A percentile compares a stretch with the other conserved stretches of the same genome.
phyloP scores from a whole-genome alignment of 1,140 invertebrate genomes.

The Plutomurus gul region DNA sequence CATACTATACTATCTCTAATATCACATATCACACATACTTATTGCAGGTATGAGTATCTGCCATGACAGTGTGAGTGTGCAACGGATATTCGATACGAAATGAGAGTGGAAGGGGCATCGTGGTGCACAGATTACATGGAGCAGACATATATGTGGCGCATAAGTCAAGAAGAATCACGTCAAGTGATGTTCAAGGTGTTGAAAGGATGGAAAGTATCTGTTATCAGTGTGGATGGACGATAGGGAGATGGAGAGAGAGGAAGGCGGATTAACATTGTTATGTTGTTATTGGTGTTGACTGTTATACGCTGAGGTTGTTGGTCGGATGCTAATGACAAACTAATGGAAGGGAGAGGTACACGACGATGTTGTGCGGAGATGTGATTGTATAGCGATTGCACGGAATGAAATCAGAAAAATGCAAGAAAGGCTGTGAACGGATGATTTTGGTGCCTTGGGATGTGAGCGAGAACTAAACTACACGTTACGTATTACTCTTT shows the following conservation, averaged over 20 bases:
- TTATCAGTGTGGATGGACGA: neutral
- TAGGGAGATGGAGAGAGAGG: neutral
- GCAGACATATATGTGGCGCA: too few relatives aligned
- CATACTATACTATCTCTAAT: too few relatives aligned
- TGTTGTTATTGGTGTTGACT: conserved; percentile 27
- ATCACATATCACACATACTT: too few relatives aligned
- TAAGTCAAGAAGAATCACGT: neutral
- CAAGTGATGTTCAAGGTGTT: conserved; percentile 15
- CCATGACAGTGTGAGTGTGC: too few relatives aligned
- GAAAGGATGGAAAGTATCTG: neutral
- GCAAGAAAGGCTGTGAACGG: neutral
- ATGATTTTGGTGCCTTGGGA: neutral
- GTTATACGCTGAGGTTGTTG: conserved; percentile 9
- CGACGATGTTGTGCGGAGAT: neutral
- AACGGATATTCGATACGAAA: too few relatives aligned
- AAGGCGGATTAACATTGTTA: conserved; percentile 10
- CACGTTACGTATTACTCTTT: neutral
- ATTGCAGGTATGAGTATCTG: too few relatives aligned
- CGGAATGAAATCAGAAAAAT: neutral
- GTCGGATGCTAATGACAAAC: conserved; percentile 23
- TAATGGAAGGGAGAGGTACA: conserved; percentile 23
- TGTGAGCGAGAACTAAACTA: neutral
- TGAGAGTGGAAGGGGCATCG: too few relatives aligned
- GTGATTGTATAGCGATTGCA: neutral
- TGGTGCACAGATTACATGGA: too few relatives aligned